Percentiles rank a stretch among this genome's conserved stretches.
These are phyloP conservation scores for Penaeus vannamei DNA, from an alignment of 1,140 invertebrate genomes.

Conservation along the genomic window DNA sequence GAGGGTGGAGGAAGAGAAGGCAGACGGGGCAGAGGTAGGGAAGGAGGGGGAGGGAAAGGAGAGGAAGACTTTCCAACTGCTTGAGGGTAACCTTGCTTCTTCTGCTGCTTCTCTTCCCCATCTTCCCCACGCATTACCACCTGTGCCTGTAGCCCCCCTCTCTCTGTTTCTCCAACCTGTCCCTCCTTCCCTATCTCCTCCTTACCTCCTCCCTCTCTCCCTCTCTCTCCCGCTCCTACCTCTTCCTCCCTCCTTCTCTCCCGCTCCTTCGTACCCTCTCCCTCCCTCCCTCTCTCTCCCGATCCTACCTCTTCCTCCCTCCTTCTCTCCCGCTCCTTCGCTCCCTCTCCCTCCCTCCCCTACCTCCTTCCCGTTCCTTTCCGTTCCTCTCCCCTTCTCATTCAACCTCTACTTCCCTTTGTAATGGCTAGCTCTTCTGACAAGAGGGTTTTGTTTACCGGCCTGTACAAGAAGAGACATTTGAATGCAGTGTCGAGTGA, in stretches of 20 bases:
- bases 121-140: background rate
- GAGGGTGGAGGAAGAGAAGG: background rate
- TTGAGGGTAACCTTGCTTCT: background rate
- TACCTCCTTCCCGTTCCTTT: background rate
- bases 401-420: too few species aligned
- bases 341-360: background rate
- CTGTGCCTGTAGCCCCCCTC: background rate
- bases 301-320: background rate
- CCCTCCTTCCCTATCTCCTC: background rate
- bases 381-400: too few species aligned
- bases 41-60: constrained; percentile 2
- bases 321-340: background rate
- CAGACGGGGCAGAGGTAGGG: background rate
- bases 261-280: background rate
- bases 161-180: background rate
- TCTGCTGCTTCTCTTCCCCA: background rate
- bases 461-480: too few species aligned
- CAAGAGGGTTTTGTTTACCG: too few species aligned
- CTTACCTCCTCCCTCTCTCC: background rate
- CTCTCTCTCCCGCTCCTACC: background rate
- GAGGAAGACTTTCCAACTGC: background rate
- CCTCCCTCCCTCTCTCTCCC: background rate
- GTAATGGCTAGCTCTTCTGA: too few species aligned
- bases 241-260: background rate
- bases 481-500: too few species aligned